Base-by-base conservation (phyloP, 2,797 vertebrate species). In the Squalus acanthias region DNA sequence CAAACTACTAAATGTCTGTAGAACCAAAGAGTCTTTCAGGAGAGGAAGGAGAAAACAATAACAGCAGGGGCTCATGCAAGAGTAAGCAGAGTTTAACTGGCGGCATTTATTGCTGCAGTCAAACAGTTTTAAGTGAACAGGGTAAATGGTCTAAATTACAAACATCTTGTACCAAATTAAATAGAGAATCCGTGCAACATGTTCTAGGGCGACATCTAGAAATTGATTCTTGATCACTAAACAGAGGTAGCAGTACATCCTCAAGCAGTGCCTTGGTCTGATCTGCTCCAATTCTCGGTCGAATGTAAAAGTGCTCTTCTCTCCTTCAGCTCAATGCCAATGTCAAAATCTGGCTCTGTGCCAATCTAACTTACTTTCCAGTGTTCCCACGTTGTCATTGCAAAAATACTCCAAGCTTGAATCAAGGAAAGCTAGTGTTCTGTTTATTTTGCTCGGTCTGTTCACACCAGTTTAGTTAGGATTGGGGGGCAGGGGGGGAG, bases 381-480 rank as follows among this genome's bases (percentile, higher is more conserved):
- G 69, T 74, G 50, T 95, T 95, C 94, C 67, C 94, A 95, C 94
- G 50, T 74, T 95, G 70, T 95, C 70, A 95, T 17, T 76, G 70
- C 94, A 76, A 76, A 92, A 95, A 76, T 76, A 95, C 46, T 76
- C 50, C 70, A 76, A 57, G 50, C 94, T 76, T 15, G 70, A 95
- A 60, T 60, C 94, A 95, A n/a, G 50, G 70, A 76, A 95, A 95
- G 15, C 94, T 72, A 57, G 94, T 95, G 46, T 33, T 72, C 69
- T 33, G 26, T 95, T 74, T 95, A 76, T 76, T 74, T 95, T 76
- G 46, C 94, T 53, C 94, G 76, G 70, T 2, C 50, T 57, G 29
- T 95, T 95, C 69, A 53, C 70, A 74, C 29, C 50, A 2, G 63
- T 26, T 60, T 91, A 29, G 26, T 91, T 57, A 46, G n/a, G 91